Evolutionary conservation across 1,140 invertebrate species (phyloP), one percentile per base, ranked within the genome.

Genomic region (Trichonephila inaurata): DNA sequence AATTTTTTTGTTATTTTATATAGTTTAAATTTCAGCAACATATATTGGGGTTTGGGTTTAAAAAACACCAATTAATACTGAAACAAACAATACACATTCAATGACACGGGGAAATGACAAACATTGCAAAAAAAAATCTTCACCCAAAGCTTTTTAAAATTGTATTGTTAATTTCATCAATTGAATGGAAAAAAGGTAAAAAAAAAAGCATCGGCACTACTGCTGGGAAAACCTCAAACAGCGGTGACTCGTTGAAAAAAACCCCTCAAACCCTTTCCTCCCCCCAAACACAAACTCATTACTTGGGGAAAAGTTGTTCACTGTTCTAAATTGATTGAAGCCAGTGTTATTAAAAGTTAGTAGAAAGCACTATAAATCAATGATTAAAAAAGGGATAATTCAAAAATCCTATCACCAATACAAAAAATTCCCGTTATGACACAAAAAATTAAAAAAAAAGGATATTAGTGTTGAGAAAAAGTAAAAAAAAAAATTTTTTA

Each of bases 311-410:
- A 12, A 58, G 91, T 14, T 60, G 91, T 14, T 62, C 18, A 72
- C 12, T 87, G 44, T 40, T 72, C 85, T 87, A 93, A 61, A 89
- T 88, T 88, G 60, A 92, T 85, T 66, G 69, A 93, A 92, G 91
- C 91, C 44, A 72, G 40, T 33, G 66, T 92, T 92, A 92, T 86
- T 19, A 86, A 72, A 16, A 89, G 24, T 44, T 18, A 33, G n/a
- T 60, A 60, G 77, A 90, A 61, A 60, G 82, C 81, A 82, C 16
- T 44, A 44, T 44, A 44, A 44, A 44, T 62, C n/a, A n/a, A 62
- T 58, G 58, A 10, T 19, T 58, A 19, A 10, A n/a, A n/a, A 60
- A 14, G 8, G 2, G 14, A 5, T n/a, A 3, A 85, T n/a, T 24
- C 5, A 85, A 24, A 14, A 21, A 24, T 60, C 21, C n/a, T 7